Conservation (phyloP, 64 coral and sea anemone genomes). For the Pocillopora verrucosa region DNA sequence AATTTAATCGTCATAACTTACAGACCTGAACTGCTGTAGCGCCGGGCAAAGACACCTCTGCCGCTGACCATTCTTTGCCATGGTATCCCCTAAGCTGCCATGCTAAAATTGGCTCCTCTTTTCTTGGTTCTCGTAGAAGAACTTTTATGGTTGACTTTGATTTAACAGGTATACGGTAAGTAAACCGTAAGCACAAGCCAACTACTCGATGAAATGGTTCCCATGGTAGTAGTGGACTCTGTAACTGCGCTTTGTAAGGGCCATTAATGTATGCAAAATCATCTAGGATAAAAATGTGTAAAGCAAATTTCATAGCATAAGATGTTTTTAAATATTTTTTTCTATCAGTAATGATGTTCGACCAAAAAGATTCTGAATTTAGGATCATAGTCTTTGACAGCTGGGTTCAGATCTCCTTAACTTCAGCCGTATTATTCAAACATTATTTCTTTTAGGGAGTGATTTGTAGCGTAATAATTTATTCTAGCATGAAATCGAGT, state of each 20-base stretch:
- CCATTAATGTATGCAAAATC: neutral
- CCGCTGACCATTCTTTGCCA: conserved; percentile 1
- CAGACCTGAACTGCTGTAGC: neutral
- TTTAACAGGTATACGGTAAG: neutral
- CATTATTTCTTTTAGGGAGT: too few species aligned
- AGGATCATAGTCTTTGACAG: too few species aligned
- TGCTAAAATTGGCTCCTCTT: neutral
- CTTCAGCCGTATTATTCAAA: too few species aligned
- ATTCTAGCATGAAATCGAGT: too few species aligned
- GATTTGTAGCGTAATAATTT: too few species aligned
- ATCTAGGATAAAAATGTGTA: neutral
- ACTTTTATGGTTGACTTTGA: conserved; percentile 13
- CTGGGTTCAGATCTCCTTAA: too few species aligned
- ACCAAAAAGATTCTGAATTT: too few species aligned
- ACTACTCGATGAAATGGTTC: conserved; percentile 18
- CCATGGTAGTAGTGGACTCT: conserved; percentile 13
- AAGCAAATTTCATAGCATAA: too few species aligned
- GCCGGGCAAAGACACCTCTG: neutral
- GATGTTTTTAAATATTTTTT: too few species aligned
- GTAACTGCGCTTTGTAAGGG: neutral
- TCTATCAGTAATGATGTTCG: too few species aligned
- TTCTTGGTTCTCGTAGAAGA: neutral
- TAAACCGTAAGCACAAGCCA: conserved; percentile 10
- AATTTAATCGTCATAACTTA: neutral
- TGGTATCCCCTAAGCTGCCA: conserved; percentile 8